Evolutionary conservation across 1,140 invertebrate genomes (phyloP), one percentile per base, ranked within the genome.

Genomic region (Caenorhabditis remanei): DNA sequence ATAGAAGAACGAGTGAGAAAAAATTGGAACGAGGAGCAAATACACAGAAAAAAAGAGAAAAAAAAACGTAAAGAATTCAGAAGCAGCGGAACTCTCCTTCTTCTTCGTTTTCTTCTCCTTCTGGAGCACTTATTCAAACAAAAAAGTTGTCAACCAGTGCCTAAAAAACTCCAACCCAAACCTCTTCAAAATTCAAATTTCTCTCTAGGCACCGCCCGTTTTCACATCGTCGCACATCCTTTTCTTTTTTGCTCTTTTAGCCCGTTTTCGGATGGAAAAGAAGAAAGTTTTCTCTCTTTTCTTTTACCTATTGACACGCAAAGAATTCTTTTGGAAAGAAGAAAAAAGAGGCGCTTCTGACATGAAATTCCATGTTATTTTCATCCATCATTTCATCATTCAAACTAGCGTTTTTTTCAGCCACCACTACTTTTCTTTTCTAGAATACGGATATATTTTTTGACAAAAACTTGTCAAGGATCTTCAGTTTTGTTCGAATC

Each of bases 141-240:
- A 79, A 79, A 79, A 79, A 79, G 46, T 79, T 79, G 71, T 79
- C 71, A 79, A 50, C 71, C 71, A 79, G 32, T 50, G 46, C 71
- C 71, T 50, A n/a, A 50, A 79, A 79, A 79, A 79, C 13, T 13
- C 46, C 43, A 50, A 79, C 71, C 71, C 71, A 79, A 50, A 50
- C 71, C 46, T 50, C 71, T 79, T 79, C 71, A 48, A 79, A 79
- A 79, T 79, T 79, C 71, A 79, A 79, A 79, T 79, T 79, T 79
- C 46, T 50, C n/a, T 14, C 46, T 8, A 32, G 11, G 61, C 61
- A 63, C 61, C 61, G 43, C 46, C 46, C 46, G 46, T 79, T 79
- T 79, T 79, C 71, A 79, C 71, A 50, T 79, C 71, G 71, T 79
- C 71, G 71, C 71, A 79, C 71, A 79, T 79, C 71, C 71, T 79